These are phyloP conservation scores for Tichodroma muraria DNA, from an alignment of 2,113 vertebrate genomes.

Conservation along the genomic window DNA sequence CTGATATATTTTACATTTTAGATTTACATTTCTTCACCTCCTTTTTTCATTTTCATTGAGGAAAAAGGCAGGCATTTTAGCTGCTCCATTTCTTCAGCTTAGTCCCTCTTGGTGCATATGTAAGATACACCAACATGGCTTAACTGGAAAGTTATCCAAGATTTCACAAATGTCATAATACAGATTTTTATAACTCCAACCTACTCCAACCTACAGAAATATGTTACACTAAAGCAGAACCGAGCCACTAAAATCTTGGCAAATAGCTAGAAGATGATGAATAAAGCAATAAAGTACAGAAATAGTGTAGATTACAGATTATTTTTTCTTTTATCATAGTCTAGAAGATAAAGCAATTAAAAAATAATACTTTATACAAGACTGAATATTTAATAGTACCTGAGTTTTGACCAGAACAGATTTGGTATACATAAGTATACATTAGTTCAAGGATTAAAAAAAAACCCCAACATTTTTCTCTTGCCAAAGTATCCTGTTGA, in stretches of 20 bases:
- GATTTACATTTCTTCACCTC: neutral
- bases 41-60: conserved; percentile 10
- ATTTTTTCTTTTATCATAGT: neutral
- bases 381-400: neutral
- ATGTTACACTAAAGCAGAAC: conserved; percentile 44
- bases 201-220: conserved; percentile 66
- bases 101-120: neutral
- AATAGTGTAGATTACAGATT: neutral
- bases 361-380: neutral
- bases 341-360: neutral
- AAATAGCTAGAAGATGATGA: conserved; percentile 21
- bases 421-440: neutral
- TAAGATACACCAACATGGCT: conserved; percentile 7
- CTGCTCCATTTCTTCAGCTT: neutral
- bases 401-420: neutral
- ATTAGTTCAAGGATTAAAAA: neutral
- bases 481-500: neutral
- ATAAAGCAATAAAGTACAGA: conserved; percentile 27
- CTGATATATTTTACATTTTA: neutral
- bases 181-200: conserved; percentile 62
- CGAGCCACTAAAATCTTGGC: neutral
- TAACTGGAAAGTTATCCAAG: conserved; percentile 37
- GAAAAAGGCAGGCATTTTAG: conserved; percentile 3
- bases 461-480: neutral
- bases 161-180: conserved; percentile 59